These are phyloP conservation scores for Amphipoea lucens DNA, from an alignment of 2,888 invertebrate genomes.

Conservation along the genomic window DNA sequence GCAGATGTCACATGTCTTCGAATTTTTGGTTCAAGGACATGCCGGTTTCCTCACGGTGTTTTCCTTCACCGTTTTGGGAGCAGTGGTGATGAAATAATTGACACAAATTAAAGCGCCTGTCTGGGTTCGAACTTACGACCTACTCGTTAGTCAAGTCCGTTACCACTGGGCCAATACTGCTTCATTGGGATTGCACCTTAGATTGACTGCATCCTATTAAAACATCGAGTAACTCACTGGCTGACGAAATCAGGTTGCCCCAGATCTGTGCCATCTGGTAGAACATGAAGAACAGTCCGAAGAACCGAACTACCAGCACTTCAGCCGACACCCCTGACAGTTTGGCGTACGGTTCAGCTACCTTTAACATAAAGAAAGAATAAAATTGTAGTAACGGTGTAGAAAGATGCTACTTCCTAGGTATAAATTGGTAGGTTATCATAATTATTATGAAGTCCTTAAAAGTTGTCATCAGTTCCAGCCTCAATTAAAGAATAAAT, in stretches of 20 bases:
- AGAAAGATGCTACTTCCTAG: neutral
- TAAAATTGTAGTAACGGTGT: neutral
- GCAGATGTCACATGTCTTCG: too few species aligned
- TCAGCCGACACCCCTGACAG: slow-evolving; percentile 93
- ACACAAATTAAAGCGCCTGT: too few species aligned
- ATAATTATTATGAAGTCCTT: neutral
- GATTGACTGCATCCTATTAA: too few species aligned
- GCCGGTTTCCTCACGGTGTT: too few species aligned
- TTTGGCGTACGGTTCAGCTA: slow-evolving; percentile 94
- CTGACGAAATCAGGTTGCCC: slow-evolving; percentile 97
- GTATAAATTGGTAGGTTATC: neutral
- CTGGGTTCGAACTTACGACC: too few species aligned
- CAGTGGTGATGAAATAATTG: too few species aligned
- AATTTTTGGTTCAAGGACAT: too few species aligned
- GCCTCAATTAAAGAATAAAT: neutral
- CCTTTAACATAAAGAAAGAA: slow-evolving; percentile 70
- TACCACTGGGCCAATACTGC: too few species aligned
- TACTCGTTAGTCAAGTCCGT: too few species aligned
- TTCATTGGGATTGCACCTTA: too few species aligned
- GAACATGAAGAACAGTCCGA: slow-evolving; percentile 98
- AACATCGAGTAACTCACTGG: slow-evolving; percentile 89
- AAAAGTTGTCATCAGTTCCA: neutral
- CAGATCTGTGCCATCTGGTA: slow-evolving; percentile 98
- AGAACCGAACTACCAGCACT: slow-evolving; percentile 96
- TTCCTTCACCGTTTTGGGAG: too few species aligned